These are phyloP conservation scores for Patella caerulea DNA, from an alignment of 2,888 invertebrate genomes.

Conservation along the genomic window DNA sequence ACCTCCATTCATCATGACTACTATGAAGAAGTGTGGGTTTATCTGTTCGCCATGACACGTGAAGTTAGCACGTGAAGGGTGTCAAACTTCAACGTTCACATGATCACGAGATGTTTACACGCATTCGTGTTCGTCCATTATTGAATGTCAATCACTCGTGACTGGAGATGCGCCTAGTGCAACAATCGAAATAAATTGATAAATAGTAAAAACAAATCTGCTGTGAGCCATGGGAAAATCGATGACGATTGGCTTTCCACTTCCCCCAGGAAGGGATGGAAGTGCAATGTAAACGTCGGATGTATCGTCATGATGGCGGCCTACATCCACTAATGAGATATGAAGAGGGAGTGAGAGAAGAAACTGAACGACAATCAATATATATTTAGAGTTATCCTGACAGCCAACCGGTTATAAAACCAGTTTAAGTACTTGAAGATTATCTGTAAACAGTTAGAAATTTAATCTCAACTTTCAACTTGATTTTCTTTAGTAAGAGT, in stretches of 20 bases:
- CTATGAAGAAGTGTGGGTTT: not conserved
- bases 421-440: not conserved
- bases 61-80: constrained; percentile 16
- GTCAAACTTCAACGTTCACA: constrained; percentile 3
- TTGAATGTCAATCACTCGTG: constrained; percentile 23
- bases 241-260: constrained; percentile 24
- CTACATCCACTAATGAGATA: constrained; percentile 6
- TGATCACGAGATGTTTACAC: constrained; percentile 18
- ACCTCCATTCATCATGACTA: constrained; percentile 4
- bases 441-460: not conserved
- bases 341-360: constrained; percentile 5
- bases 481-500: not conserved
- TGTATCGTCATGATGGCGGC: constrained; percentile 8
- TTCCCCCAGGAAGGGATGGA: constrained; percentile 1
- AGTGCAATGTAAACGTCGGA: constrained; percentile 7
- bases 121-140: constrained; percentile 17
- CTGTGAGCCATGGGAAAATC: constrained; percentile 13
- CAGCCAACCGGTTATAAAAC: not conserved
- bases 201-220: constrained; percentile 26
- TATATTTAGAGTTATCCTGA: constrained; percentile 5
- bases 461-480: constrained; percentile 5
- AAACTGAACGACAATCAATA: constrained; percentile 6
- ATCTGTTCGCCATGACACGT: constrained; percentile 10
- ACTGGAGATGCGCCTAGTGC: constrained; percentile 16
- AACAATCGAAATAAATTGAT: constrained; percentile 26